Evolutionary conservation across 2,113 vertebrate genomes (phyloP), one percentile per base, ranked within the genome.

Genomic region (Glaucidium brasilianum): DNA sequence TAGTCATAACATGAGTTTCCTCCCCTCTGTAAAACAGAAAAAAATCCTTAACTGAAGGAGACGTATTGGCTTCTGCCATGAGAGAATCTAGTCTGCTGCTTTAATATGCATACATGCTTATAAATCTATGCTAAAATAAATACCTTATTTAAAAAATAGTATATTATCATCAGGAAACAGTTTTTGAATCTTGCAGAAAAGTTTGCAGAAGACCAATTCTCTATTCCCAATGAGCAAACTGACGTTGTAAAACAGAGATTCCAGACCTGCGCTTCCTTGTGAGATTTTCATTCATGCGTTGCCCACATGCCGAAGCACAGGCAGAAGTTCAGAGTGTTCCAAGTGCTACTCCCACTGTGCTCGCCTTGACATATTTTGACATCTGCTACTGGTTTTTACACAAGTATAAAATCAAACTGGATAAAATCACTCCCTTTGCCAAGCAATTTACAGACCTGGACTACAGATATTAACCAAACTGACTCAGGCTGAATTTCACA

Each of bases 11-110:
- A 17, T 0, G 12, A 45, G 45, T 25, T 62, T 80, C 7, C 29
- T 66, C 25, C 17, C 29, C 55, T 27, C 45, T 14, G 9, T 16
- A 72, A 37, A 85, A 45, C 19, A 71, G 23, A 15, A 72, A 60
- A 45, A 55, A 50, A 15, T 15, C 16, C 19, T 26, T 53, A 58
- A 34, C 12, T 47, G 29, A 60, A 56, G 39, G 15, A 14, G 26
- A 79, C 0, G 0, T 3, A 7, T 23, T 13, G 15, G 15, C 63
- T 78, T 59, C 37, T 47, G 35, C 37, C 20, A n/a, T 2, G 5
- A 21, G 25, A 67, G 22, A 80, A 72, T 9, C 34, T 29, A 30
- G 52, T 55, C 29, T 55, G 49, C 13, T 88, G 15, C 25, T 66
- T 52, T 39, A 45, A 15, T 27, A 55, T 5, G 56, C 14, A 22